Percentiles rank a stretch among this genome's conserved stretches.
Evolutionary conservation across 1,140 invertebrate genomes (phyloP).

Genomic region (Heliconius eleuchia): DNA sequence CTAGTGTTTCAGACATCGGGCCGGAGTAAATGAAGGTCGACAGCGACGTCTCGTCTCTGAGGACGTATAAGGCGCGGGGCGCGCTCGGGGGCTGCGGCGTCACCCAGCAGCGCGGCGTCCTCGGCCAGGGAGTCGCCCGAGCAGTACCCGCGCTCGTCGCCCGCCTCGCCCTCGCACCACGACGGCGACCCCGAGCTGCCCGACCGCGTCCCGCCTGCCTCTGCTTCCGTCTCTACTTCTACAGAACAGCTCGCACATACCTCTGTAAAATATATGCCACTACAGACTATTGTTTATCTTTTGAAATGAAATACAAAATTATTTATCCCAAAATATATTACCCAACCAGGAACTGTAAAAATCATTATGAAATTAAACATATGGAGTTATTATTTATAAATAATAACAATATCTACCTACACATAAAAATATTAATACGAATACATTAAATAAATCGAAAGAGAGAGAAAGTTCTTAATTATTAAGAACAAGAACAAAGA

Average conservation of each 20-base stretch:
- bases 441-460: background rate
- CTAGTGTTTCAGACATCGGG: slow-evolving; percentile 66
- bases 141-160: slow-evolving; percentile 80
- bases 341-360: too few relatives aligned
- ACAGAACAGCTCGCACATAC: slow-evolving; percentile 73
- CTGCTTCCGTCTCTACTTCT: slow-evolving; percentile 70
- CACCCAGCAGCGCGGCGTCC: slow-evolving; percentile 81
- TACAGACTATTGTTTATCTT: background rate
- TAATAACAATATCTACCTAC: background rate
- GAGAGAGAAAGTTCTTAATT: background rate
- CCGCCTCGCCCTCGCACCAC: slow-evolving; percentile 78
- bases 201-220: slow-evolving; percentile 59
- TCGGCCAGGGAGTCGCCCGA: slow-evolving; percentile 79
- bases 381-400: slow-evolving; percentile 1
- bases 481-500: background rate
- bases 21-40: slow-evolving; percentile 74
- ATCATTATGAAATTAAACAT: too few relatives aligned
- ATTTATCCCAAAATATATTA: too few relatives aligned
- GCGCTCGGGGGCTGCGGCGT: slow-evolving; percentile 51
- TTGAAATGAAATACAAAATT: too few relatives aligned
- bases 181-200: slow-evolving; percentile 80
- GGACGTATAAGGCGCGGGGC: slow-evolving; percentile 61
- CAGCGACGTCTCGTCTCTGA: slow-evolving; percentile 68
- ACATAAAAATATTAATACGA: background rate
- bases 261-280: slow-evolving; percentile 58